A percentile compares a stretch with the other conserved stretches of the same genome.
These are phyloP conservation scores for Eupithecia insigniata DNA, from an alignment of 2,888 invertebrate species.

Conservation along the genomic window DNA sequence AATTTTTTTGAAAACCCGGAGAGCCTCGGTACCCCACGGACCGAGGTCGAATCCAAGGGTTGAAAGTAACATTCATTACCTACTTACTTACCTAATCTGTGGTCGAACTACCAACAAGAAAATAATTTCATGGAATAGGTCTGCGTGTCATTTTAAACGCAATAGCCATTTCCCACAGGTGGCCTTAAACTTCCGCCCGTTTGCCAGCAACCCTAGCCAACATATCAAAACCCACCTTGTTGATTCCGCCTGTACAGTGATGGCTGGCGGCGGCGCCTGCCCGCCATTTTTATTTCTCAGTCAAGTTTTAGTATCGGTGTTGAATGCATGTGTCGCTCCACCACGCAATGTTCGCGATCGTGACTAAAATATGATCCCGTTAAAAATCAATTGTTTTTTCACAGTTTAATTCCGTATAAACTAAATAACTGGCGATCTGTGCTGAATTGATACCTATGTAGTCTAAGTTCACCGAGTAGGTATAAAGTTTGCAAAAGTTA, in stretches of 20 bases:
- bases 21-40: no score
- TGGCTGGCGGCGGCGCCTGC: conserved; percentile 18
- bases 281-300: conserved; percentile 72
- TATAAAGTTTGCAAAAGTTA: conserved; percentile 46
- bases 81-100: no score
- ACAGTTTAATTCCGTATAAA: conserved; percentile 43
- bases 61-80: no score
- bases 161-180: conserved; percentile 17
- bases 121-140: no score
- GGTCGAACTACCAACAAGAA: no score
- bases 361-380: conserved; percentile 57
- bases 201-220: conserved; percentile 41
- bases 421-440: conserved; percentile 39
- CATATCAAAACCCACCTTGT: conserved; percentile 17
- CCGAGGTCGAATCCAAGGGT: no score
- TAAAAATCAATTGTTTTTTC: conserved; percentile 48
- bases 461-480: conserved; percentile 38
- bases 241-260: no score
- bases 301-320: conserved; percentile 65
- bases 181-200: conserved; percentile 25
- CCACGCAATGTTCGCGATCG: conserved; percentile 57
- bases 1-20: no score
- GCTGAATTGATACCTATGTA: conserved; percentile 33
- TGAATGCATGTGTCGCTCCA: conserved; percentile 53
- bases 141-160: neutral